Evolutionary conservation across 2,888 invertebrate genomes (phyloP).

Genomic region (Galerucella pusilla): DNA sequence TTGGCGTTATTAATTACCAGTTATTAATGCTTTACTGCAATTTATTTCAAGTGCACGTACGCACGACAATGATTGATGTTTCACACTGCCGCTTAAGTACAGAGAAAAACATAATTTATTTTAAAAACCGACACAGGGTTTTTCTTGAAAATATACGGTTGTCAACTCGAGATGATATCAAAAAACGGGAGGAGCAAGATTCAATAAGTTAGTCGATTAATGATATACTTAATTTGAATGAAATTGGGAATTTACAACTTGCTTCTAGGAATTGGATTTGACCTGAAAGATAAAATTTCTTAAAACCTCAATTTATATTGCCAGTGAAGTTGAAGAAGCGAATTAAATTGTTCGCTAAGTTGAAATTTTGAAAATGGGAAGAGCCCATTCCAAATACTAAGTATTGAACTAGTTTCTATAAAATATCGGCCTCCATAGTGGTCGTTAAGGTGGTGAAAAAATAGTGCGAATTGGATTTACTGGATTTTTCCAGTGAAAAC

Average conservation of each 20-base stretch:
- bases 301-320: too few species aligned
- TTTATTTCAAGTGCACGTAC: constrained; percentile 40
- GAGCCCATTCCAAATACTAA: too few species aligned
- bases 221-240: not conserved
- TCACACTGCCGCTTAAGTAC: constrained; percentile 41
- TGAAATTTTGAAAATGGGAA: too few species aligned
- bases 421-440: too few species aligned
- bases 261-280: not conserved
- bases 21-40: constrained; percentile 38
- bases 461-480: too few species aligned
- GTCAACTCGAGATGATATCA: constrained; percentile 10
- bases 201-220: constrained; percentile 13
- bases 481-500: too few species aligned
- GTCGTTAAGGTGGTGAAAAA: too few species aligned
- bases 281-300: too few species aligned
- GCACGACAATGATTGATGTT: constrained; percentile 50
- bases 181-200: constrained; percentile 9
- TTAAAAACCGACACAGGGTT: constrained; percentile 41
- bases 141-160: constrained; percentile 28
- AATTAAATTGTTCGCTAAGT: too few species aligned
- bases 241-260: not conserved
- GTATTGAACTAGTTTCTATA: too few species aligned
- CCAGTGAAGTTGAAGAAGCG: too few species aligned
- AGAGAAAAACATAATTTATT: constrained; percentile 46
- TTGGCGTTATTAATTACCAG: constrained; percentile 27